Evolutionary conservation across 2,888 invertebrate genomes (phyloP), one percentile per base, ranked within the genome.

Genomic region (Thera obeliscata): DNA sequence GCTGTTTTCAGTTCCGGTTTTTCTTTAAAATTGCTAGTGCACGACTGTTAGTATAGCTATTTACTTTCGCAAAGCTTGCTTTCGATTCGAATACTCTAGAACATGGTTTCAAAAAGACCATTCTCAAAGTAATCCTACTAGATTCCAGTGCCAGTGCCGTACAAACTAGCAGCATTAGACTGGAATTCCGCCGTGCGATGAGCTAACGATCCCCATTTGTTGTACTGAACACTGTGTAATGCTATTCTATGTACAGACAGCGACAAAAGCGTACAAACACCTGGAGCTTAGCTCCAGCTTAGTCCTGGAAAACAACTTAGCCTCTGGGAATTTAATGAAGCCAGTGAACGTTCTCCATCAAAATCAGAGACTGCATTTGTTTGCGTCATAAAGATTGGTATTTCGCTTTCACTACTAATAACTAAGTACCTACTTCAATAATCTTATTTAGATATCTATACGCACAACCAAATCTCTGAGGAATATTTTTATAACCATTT

Each of bases 131-230:
- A 43, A 43, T 43, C 33, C 9, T 9, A 33, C 52, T 68, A 12
- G 50, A 46, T 50, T 55, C 38, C 56, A 9, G 66, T 66, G 55
- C 65, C 56, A n/a, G 46, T 56, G 56, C n/a, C n/a, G n/a, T n/a
- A n/a, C 66, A 69, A 69, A 66, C 62, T 66, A 69, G 62, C 56
- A 69, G 60, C 56, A 69, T 69, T 66, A 69, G 65, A 60, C 63
- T 58, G 35, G 35, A 84, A 80, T 78, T 82, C 77, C 67, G 69
- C 76, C 67, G 68, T 67, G 76, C 77, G 74, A 80, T 75, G 74
- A 79, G 75, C 78, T 84, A 86, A 86, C 85, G 86, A 86, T 77
- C 76, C 56, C 75, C 82, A 83, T 85, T 86, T 81, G 77, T 81
- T 72, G 69, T 67, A 56, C 63, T 43, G 77, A 76, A 67, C 70